Conservation (phyloP, 2,888 invertebrate species). For the Latrodectus hesperus region DNA sequence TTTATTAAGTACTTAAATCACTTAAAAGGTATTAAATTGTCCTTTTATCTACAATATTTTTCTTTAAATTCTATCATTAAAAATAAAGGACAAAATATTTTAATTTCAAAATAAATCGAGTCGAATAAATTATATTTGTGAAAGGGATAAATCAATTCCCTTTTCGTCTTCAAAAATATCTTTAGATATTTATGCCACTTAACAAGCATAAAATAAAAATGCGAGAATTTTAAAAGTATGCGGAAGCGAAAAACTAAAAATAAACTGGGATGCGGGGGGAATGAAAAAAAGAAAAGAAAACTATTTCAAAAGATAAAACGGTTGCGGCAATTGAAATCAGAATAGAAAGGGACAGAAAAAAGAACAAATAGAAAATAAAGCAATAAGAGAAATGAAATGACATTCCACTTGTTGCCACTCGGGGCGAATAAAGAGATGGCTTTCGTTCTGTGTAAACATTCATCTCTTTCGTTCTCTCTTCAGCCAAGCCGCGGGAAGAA, state of each 20-base stretch:
- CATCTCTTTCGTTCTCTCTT: slow-evolving; percentile 59
- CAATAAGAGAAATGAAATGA: slow-evolving; percentile 37
- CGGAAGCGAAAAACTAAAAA: background rate
- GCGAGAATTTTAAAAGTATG: background rate
- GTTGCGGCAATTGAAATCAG: slow-evolving; percentile 59
- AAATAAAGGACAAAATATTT: too few relatives aligned
- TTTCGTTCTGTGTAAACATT: slow-evolving; percentile 66
- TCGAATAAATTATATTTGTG: too few relatives aligned
- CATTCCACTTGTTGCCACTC: slow-evolving; percentile 68
- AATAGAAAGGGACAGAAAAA: slow-evolving; percentile 55
- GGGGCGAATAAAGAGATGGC: slow-evolving; percentile 65
- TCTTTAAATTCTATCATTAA: too few relatives aligned
- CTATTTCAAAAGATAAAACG: slow-evolving; percentile 19
- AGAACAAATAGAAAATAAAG: slow-evolving; percentile 11
- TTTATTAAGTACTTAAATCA: too few relatives aligned
- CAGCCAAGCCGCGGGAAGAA: slow-evolving; percentile 11
- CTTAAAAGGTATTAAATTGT: too few relatives aligned
- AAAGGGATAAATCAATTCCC: too few relatives aligned
- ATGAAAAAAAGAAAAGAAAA: slow-evolving; percentile 12
- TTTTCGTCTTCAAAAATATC: too few relatives aligned
- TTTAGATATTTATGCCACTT: too few relatives aligned
- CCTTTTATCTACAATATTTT: too few relatives aligned
- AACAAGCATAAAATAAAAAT: background rate
- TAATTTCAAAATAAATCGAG: too few relatives aligned
- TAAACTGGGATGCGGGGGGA: background rate